These are phyloP conservation scores for Aphidius colemani DNA, from an alignment of 2,888 invertebrate genomes.

Conservation along the genomic window DNA sequence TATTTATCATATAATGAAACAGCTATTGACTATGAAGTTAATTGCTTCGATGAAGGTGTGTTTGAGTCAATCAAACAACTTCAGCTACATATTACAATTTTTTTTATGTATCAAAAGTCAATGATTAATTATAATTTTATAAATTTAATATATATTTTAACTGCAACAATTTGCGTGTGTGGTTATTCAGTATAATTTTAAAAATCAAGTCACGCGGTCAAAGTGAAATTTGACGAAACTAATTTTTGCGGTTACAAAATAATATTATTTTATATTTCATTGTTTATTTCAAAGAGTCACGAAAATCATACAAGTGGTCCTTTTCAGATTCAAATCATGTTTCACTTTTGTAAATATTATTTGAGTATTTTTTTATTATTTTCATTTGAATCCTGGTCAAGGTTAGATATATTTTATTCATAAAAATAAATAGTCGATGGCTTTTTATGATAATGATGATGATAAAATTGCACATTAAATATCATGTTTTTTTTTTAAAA, in stretches of 20 bases:
- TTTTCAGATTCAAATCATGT: neutral
- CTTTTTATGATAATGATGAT: conserved; percentile 1
- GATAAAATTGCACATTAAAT: no score
- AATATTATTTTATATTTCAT: conserved; percentile 21
- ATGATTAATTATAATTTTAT: neutral
- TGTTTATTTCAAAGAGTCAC: conserved; percentile 4
- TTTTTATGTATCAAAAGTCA: conserved; percentile 1
- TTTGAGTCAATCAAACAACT: no score
- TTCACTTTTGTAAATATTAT: neutral
- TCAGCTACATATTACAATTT: neutral
- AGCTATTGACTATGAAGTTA: no score
- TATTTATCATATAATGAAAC: no score
- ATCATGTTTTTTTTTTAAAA: no score
- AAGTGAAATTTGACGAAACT: conserved; percentile 49
- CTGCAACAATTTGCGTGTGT: no score
- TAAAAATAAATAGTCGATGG: neutral
- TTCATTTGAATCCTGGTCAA: conserved; percentile 23
- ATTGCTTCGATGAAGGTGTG: no score
- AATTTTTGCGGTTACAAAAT: conserved; percentile 25
- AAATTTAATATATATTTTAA: no score
- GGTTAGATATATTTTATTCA: conserved; percentile 9
- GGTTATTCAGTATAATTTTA: conserved; percentile 28
- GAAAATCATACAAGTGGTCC: conserved; percentile 3
- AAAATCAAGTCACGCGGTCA: conserved; percentile 52
- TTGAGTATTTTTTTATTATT: conserved; percentile 2